phyloP scores from a whole-genome alignment of 2,797 vertebrate genomes.

The Hydrophis major region DNA sequence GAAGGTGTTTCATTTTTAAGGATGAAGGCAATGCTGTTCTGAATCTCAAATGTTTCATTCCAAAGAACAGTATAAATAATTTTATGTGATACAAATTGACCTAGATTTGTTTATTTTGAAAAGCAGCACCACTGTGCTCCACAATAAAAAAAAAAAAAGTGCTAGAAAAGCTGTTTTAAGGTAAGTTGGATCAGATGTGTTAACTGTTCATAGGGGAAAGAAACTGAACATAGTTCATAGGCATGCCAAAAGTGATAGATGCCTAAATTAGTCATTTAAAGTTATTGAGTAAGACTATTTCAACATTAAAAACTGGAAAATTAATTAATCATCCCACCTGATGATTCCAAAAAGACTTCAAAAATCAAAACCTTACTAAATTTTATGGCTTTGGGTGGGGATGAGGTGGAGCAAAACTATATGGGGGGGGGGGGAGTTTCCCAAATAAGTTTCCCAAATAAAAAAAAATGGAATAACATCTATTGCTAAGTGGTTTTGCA shows the following conservation, averaged over 20 bases:
- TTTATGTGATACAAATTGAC: neutral
- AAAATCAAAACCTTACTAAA: neutral
- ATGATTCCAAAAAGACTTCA: neutral
- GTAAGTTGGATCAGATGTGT: too few relatives aligned
- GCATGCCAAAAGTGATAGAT: neutral
- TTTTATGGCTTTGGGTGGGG: neutral
- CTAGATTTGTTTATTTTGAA: neutral
- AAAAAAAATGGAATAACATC: neutral
- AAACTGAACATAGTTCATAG: neutral
- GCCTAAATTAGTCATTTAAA: neutral
- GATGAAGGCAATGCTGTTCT: neutral
- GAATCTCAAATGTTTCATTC: neutral
- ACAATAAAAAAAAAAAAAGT: neutral
- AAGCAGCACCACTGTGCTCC: neutral
- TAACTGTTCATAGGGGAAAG: neutral
- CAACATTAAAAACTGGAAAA: neutral
- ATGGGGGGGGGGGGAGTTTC: neutral
- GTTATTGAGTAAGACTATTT: neutral
- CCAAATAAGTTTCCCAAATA: too few relatives aligned
- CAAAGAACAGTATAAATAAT: neutral
- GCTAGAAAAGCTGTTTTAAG: neutral
- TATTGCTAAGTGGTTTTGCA: neutral
- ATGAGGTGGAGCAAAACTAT: neutral
- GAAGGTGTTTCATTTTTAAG: neutral
- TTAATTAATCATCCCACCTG: neutral